A percentile compares a stretch with the other conserved stretches of the same genome.
Conservation (phyloP, 2,113 vertebrate genomes). For the Calidris pugnax region DNA sequence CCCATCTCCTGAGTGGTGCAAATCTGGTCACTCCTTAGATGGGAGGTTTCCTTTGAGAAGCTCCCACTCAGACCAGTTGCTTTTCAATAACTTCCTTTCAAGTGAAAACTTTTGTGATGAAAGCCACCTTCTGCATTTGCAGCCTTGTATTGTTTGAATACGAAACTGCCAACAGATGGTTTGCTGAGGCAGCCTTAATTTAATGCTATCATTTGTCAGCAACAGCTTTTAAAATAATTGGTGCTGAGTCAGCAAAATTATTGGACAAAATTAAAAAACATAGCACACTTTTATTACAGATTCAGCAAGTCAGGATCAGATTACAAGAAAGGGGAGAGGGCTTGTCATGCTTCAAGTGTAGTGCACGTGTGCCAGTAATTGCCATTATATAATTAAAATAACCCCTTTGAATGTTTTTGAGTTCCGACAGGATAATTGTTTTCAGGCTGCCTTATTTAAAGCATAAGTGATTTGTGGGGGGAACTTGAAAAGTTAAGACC, state of each 20-base stretch:
- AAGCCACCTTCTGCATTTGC: constrained; percentile 23
- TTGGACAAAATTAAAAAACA: background rate
- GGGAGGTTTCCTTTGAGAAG: background rate
- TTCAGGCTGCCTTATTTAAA: constrained; percentile 53
- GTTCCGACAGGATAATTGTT: constrained; percentile 29
- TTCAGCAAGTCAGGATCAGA: constrained; percentile 6
- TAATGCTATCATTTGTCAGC: constrained; percentile 4
- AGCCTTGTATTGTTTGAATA: background rate
- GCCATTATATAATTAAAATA: constrained; percentile 37
- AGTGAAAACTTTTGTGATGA: constrained; percentile 2
- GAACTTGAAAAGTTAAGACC: constrained; percentile 52
- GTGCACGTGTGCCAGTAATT: background rate
- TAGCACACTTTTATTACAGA: constrained; percentile 10
- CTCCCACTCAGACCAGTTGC: background rate
- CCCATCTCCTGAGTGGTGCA: background rate
- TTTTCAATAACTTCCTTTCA: constrained; percentile 15
- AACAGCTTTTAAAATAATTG: background rate
- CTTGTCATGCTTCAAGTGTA: background rate
- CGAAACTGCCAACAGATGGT: constrained; percentile 31
- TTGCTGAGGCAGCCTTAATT: background rate
- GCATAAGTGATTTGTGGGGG: background rate
- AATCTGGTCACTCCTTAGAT: background rate
- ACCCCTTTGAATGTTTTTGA: background rate
- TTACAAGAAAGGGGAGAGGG: constrained; percentile 1
- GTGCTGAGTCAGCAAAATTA: constrained; percentile 43